Evolutionary conservation across 2,888 invertebrate genomes (phyloP).

Genomic region (Brachypalpus laphriformis): DNA sequence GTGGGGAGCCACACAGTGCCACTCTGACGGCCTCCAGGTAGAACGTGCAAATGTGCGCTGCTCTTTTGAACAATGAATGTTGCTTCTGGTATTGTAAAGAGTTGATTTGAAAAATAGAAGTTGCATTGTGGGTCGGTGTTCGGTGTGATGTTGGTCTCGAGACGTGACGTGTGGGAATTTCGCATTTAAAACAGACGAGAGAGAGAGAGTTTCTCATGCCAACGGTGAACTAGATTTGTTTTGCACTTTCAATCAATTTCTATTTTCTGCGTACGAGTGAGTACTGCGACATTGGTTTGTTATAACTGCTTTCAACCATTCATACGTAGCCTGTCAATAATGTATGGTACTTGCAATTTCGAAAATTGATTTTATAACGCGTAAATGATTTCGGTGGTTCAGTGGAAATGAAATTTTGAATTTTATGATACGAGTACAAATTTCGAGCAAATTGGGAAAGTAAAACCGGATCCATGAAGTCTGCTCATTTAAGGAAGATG

Average conservation of each 20-base stretch:
- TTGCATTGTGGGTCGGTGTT: slow-evolving; percentile 19
- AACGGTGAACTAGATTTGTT: neutral
- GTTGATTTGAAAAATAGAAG: slow-evolving; percentile 37
- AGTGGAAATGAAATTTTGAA: no score
- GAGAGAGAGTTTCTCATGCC: slow-evolving; percentile 6
- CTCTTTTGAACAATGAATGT: slow-evolving; percentile 52
- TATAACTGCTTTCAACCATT: no score
- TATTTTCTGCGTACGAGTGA: neutral
- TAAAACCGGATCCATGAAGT: no score
- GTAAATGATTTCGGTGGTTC: no score
- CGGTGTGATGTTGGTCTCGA: slow-evolving; percentile 10
- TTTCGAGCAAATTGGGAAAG: no score
- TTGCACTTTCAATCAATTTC: neutral
- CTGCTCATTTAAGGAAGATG: no score
- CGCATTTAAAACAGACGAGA: neutral
- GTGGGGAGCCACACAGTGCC: slow-evolving; percentile 50
- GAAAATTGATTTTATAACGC: no score
- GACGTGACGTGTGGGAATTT: slow-evolving; percentile 7
- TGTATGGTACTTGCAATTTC: no score
- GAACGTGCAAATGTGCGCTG: slow-evolving; percentile 59
- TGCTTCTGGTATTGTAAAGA: slow-evolving; percentile 64
- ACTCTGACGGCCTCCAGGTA: slow-evolving; percentile 58
- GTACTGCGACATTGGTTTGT: neutral
- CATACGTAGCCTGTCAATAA: no score
- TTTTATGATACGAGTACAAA: no score